Evolutionary conservation across 2,113 vertebrate species (phyloP), one percentile per base, ranked within the genome.

Genomic region (Elephantulus edwardii): DNA sequence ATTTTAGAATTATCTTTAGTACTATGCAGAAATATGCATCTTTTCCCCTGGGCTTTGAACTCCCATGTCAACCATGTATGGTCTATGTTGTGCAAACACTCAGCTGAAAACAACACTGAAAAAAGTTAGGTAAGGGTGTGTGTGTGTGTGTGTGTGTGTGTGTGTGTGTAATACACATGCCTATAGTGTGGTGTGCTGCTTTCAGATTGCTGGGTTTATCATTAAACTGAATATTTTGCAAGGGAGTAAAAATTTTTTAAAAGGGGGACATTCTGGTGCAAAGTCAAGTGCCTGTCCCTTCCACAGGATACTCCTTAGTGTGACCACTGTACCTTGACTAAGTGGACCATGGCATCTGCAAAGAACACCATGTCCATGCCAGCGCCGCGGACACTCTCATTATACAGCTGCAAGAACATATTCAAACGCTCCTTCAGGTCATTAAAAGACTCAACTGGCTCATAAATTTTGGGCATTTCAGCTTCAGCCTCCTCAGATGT

Each of bases 301-400:
- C 6, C 3, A 7, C 5, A 50, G 54, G 13, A 10, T 0, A 0
- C 35, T 28, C 8, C 54, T 40, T 26, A 5, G 11, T 0, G 0
- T 64, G 20, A 26, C 46, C 33, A 79, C 80, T 3, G 33, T 98
- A 99, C 99, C 99, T 99, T 99, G 86, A 99, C 96, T 94, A 99
- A 97, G 95, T 99, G 99, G 91, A 98, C 96, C 98, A 99, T 99
- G 4, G 99, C 98, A 92, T 99, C 98, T 40, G 96, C 96, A 89
- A 99, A 99, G 96, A 99, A 99, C 66, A 99, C 99, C 98, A 99
- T 96, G 91, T 99, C 99, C 98, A 99, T 98, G 78, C 98, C 98
- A 28, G 97, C 95, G 12, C 99, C 99, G 17, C 98, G 98, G 80
- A 99, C 86, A 42, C 95, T 99, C 86, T 99, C 99, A 28, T 99